Conservation (phyloP, 2,797 vertebrate species). For the Orientallactaga sibirica region DNA sequence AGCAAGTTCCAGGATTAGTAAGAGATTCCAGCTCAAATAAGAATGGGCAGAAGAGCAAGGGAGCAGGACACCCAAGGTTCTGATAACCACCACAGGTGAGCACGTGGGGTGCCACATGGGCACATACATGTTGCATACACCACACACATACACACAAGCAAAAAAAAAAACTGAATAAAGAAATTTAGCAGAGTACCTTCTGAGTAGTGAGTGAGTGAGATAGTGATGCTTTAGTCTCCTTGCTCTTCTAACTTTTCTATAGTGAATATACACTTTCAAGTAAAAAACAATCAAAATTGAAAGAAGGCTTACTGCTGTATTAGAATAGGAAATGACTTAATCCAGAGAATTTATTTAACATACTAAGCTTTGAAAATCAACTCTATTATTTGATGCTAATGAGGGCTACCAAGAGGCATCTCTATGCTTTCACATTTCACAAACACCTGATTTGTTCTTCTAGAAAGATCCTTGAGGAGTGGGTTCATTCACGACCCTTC, state of each 20-base stretch:
- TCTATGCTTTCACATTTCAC: conserved; percentile 10
- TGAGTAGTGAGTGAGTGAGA: not conserved
- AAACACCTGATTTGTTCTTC: not conserved
- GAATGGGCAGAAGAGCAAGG: no score
- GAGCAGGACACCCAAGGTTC: no score
- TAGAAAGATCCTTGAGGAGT: not conserved
- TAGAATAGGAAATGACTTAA: conserved; percentile 9
- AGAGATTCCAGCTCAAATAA: no score
- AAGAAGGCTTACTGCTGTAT: not conserved
- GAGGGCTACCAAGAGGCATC: not conserved
- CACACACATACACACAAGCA: no score
- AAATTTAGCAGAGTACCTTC: not conserved
- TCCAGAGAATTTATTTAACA: not conserved
- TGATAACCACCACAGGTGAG: no score
- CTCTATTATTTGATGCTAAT: conserved; percentile 15
- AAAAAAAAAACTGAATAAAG: no score
- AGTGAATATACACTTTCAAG: conserved; percentile 32
- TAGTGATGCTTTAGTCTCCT: not conserved
- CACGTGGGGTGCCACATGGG: no score
- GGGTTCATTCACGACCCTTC: not conserved
- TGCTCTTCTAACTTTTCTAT: conserved; percentile 45
- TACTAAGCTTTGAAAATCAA: conserved; percentile 13
- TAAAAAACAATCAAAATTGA: conserved; percentile 17
- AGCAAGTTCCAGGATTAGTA: no score
- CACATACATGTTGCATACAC: no score